phyloP scores from a whole-genome alignment of 2,113 vertebrate species.

The Chrysochloris asiatica region DNA sequence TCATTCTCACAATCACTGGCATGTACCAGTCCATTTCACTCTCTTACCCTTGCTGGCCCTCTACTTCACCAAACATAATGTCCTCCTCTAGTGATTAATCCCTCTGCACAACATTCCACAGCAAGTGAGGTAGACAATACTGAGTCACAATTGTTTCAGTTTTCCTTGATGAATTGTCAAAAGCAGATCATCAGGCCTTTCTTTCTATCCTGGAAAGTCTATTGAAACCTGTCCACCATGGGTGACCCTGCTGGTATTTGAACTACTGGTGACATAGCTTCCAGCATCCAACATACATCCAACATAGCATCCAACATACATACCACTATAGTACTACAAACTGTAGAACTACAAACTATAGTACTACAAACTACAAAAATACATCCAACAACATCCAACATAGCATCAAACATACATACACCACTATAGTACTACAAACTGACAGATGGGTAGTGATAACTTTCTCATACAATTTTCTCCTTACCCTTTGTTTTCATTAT shows the following conservation, averaged over 20 bases:
- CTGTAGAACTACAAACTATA: neutral
- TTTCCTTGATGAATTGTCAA: neutral
- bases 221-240: neutral
- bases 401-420: neutral
- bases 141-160: neutral
- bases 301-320: neutral
- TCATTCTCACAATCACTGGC: no score
- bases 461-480: neutral
- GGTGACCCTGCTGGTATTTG: neutral
- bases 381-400: no score
- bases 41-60: no score
- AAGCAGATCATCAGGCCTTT: neutral
- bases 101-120: no score
- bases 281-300: neutral
- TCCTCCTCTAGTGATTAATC: no score
- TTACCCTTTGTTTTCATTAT: neutral
- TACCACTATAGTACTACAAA: no score
- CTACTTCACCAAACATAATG: no score
- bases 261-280: neutral
- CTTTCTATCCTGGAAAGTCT: neutral
- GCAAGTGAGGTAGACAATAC: neutral
- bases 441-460: neutral
- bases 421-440: neutral
- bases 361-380: neutral
- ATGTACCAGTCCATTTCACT: no score